phyloP scores from a whole-genome alignment of 2,113 vertebrate species.

The Strigops habroptila region DNA sequence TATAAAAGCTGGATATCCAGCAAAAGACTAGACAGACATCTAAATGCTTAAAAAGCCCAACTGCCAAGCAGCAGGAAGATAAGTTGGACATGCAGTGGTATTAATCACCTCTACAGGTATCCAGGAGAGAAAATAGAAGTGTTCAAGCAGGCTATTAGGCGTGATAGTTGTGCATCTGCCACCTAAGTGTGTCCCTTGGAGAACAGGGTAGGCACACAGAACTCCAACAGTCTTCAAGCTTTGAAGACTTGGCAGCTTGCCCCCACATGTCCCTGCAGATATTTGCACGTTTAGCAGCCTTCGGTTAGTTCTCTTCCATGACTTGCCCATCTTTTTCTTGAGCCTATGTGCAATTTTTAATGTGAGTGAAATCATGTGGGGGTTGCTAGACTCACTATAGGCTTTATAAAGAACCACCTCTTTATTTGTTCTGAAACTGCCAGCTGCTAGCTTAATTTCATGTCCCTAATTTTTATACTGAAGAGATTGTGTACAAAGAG shows the following conservation, averaged over 20 bases:
- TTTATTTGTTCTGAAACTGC: neutral
- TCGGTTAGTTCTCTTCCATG: neutral
- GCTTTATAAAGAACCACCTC: neutral
- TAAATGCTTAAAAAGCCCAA: neutral
- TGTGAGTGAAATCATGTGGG: rapidly evolving
- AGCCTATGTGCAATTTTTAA: neutral
- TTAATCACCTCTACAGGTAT: neutral
- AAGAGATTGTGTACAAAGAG: neutral
- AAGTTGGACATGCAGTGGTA: neutral
- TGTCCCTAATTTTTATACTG: neutral
- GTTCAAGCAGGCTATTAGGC: neutral
- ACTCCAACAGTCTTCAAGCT: neutral
- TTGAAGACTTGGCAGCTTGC: neutral
- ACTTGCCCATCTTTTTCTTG: neutral
- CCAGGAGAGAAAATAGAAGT: neutral
- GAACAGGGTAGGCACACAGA: neutral
- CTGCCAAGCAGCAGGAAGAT: neutral
- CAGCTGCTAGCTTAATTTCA: neutral
- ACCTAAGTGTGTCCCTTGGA: neutral
- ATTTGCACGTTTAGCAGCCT: neutral
- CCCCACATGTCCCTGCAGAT: rapidly evolving
- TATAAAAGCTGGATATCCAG: neutral
- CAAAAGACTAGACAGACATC: neutral
- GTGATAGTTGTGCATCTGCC: neutral
- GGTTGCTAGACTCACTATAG: neutral